Base-by-base conservation (phyloP, 2,113 vertebrate genomes). In the Synodontis membranacea region DNA sequence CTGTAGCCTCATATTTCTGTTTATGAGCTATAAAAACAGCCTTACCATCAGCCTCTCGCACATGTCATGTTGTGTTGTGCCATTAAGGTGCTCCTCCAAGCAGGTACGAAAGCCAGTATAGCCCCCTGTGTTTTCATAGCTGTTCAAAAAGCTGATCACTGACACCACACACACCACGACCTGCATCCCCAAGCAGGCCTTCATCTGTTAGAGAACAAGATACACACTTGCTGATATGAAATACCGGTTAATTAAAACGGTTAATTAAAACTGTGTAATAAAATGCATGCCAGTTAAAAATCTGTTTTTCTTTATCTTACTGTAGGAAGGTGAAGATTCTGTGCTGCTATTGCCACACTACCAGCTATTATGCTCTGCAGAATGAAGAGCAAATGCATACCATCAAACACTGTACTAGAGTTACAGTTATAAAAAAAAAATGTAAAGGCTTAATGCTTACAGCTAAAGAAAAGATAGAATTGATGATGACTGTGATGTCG, bases 151-250 rank as follows among this genome's bases (percentile, higher is more conserved):
- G 83, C 87, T 92, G 86, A 89, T 0, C 8, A 90, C 0, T 50
- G 91, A 92, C 0, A 84, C 68, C 0, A 1, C 34, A 31, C 87
- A 87, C 0, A 92, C 87, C 39, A 95, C n/a, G 3, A 94, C 58
- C 89, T 95, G 92, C 93, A 94, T 91, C 84, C 87, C 94, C 74
- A 95, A 62, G 89, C 93, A 95, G 81, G 92, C 92, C 86, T 84
- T 93, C 19, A 95, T 87, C 95, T 95, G 91, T 74, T 14, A 86
- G 39, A 75, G 6, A 89, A 28, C 46, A 39, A 83, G 15, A 60
- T 37, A 21, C 46, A 19, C 15, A 80, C 54, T 2, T 3, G 1
- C 44, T 81, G 12, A 37, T 81, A 15, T 62, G 9, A 39, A 60
- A 66, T 58, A 25, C 4, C 7, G 5, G 52, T 58, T 25, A 62